phyloP scores from a whole-genome alignment of 2,113 vertebrate genomes.

The Rhodinocichla rosea region DNA sequence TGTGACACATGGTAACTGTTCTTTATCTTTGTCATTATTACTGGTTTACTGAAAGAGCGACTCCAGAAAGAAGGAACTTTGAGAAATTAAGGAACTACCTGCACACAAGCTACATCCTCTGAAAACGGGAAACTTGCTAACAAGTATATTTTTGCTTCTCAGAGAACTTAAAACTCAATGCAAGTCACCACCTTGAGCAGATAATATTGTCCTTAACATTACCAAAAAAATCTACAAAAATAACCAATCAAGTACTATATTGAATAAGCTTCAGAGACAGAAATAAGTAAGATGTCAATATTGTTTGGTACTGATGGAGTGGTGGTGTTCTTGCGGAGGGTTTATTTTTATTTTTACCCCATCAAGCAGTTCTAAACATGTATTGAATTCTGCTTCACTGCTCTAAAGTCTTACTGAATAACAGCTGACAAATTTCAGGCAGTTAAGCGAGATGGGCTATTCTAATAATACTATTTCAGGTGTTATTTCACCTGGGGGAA shows the following conservation, averaged over 20 bases:
- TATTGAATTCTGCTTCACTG: background rate
- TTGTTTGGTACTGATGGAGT: background rate
- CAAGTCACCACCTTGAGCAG: background rate
- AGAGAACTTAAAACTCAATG: background rate
- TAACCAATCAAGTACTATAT: rapidly evolving
- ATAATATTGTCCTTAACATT: background rate
- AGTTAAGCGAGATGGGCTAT: background rate
- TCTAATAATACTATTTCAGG: background rate
- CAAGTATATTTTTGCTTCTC: background rate
- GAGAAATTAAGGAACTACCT: background rate
- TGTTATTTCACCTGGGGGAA: background rate
- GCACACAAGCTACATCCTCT: background rate
- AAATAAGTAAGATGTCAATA: background rate
- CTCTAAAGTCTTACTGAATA: background rate
- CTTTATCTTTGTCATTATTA: background rate
- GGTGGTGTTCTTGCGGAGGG: background rate
- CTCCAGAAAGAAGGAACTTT: background rate
- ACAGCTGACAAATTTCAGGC: background rate
- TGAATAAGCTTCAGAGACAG: background rate
- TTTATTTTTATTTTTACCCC: background rate
- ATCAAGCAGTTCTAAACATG: background rate
- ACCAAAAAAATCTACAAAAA: background rate
- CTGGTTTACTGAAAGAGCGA: background rate
- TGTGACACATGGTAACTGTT: background rate
- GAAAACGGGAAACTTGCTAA: background rate